Evolutionary conservation across 2,113 vertebrate species (phyloP), one percentile per base, ranked within the genome.

Genomic region (Nothocercus julius): DNA sequence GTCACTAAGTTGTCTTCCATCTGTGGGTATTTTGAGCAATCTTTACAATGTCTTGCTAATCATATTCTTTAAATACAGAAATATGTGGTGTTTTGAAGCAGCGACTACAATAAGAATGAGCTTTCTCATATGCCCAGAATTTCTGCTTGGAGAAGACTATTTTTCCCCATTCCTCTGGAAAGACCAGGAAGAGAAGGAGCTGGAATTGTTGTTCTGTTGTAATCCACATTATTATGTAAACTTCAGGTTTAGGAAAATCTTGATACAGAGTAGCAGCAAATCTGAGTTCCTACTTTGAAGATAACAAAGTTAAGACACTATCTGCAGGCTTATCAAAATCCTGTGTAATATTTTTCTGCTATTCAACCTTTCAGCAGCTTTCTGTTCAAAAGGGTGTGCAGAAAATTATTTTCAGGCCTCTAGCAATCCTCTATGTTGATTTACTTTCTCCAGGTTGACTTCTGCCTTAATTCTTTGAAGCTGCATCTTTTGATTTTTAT

Each of bases 391-490:
- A 87, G 63, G 63, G 47, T 54, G 14, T 27, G 34, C 34, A 85
- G 56, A 89, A 91, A 92, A 85, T n/a, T 12, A 62, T 89, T 86
- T 75, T 83, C 44, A 36, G 51, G 74, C 85, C 74, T 90, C 56
- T 75, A 79, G 89, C 28, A 74, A 72, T 51, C 93, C 20, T 18
- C 32, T 56, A 36, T 94, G 85, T 92, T 92, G 79, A 90, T 82
- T 88, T 95, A 77, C 54, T 72, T 51, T 63, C 54, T 56, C 28
- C 47, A 82, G 79, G 88, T 95, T 91, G 83, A 82, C 76, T 96
- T 89, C 42, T 78, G 69, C 20, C 34, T 73, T 89, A n/a, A 47
- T 96, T 69, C 94, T 95, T 96, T 94, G 87, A 96, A 95, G 83
- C 66, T 80, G 38, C 36, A 92, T 16, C 74, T 95, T 95, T 96